Percentiles rank a stretch among this genome's conserved stretches.
These are phyloP conservation scores for Deilephila porcellus DNA, from an alignment of 2,888 invertebrate genomes.

Conservation along the genomic window DNA sequence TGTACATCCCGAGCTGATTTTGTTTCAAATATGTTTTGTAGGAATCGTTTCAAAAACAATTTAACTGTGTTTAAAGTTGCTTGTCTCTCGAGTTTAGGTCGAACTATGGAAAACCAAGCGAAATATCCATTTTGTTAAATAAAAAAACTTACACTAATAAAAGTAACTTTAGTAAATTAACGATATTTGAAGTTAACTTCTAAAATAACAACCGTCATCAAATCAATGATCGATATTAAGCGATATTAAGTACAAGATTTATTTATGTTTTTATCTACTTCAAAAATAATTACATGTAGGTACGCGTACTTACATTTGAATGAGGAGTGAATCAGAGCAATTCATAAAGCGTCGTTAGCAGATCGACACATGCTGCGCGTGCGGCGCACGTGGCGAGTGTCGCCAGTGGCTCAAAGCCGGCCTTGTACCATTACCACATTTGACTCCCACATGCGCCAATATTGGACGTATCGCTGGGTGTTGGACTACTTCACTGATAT, in stretches of 20 bases:
- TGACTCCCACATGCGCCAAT: slow-evolving; percentile 65
- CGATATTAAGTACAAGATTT: neutral
- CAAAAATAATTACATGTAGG: neutral
- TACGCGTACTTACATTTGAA: neutral
- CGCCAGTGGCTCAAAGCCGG: slow-evolving; percentile 62
- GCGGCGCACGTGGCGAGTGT: slow-evolving; percentile 68
- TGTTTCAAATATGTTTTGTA: no score
- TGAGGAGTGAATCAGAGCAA: slow-evolving; percentile 25
- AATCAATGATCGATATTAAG: neutral
- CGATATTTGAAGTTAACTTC: no score
- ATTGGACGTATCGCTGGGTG: slow-evolving; percentile 33
- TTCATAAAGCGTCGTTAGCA: slow-evolving; percentile 31
- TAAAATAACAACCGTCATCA: no score
- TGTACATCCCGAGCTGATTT: no score
- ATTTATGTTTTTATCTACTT: neutral
- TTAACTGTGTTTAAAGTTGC: no score
- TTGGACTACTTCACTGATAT: neutral
- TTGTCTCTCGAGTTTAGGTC: no score
- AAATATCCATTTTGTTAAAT: no score
- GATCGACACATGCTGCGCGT: slow-evolving; percentile 62
- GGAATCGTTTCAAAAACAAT: no score
- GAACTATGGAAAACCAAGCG: no score
- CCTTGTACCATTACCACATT: slow-evolving; percentile 67
- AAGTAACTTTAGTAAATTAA: no score
- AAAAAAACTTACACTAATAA: no score